Percentiles rank a stretch among this genome's conserved stretches.
Evolutionary conservation across 2,888 invertebrate genomes (phyloP).

Genomic region (Venusia cambrica): DNA sequence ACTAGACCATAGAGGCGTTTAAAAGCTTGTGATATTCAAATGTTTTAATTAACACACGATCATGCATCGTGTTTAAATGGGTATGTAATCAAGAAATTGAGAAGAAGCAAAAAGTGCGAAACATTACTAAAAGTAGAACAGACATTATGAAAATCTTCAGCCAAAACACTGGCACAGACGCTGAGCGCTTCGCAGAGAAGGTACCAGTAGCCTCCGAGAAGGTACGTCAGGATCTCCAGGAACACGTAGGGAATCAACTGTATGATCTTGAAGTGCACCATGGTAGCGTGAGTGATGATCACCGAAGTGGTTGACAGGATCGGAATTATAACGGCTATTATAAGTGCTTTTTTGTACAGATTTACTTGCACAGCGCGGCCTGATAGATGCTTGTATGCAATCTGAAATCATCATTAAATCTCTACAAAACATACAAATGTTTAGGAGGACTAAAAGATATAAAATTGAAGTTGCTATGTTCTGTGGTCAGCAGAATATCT

Average conservation of each 20-base stretch:
- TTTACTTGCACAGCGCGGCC: constrained; percentile 79
- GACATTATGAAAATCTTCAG: constrained; percentile 85
- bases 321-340: constrained; percentile 81
- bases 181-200: constrained; percentile 84
- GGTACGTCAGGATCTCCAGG: constrained; percentile 84
- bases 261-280: constrained; percentile 84
- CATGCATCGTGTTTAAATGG: too few species aligned
- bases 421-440: too few species aligned
- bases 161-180: constrained; percentile 82
- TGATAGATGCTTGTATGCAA: constrained; percentile 82
- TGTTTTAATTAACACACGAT: too few species aligned
- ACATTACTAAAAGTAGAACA: too few species aligned
- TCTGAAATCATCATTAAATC: constrained; percentile 65
- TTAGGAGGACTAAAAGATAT: neutral
- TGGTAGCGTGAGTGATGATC: constrained; percentile 85
- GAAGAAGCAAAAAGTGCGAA: neutral
- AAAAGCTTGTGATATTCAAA: too few species aligned
- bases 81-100: too few species aligned
- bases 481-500: constrained; percentile 27
- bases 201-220: constrained; percentile 87
- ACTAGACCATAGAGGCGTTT: too few species aligned
- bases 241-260: constrained; percentile 86
- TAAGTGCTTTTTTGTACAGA: constrained; percentile 80
- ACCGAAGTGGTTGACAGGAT: constrained; percentile 83
- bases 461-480: too few species aligned